phyloP scores from a whole-genome alignment of 2,888 invertebrate species.

The Leucophora obtusa region DNA sequence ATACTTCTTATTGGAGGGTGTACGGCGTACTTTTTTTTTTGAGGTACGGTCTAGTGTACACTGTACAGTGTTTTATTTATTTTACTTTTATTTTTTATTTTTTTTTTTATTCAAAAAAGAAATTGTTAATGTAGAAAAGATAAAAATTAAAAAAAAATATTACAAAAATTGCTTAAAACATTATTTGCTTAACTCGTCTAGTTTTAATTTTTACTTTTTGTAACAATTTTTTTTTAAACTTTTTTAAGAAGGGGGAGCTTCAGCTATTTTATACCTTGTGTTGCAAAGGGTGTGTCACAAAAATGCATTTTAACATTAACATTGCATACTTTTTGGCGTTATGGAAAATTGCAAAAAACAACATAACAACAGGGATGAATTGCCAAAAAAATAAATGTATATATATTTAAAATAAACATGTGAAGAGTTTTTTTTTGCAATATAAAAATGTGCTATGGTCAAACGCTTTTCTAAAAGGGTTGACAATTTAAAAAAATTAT shows the following conservation, averaged over 20 bases:
- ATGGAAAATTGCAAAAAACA: conserved; percentile 59
- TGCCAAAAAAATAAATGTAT: conserved; percentile 6
- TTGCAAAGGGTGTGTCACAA: conserved; percentile 50
- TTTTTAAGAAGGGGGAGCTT: conserved; percentile 1
- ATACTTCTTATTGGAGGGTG: no score
- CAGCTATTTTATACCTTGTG: background rate
- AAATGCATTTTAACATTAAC: conserved; percentile 61
- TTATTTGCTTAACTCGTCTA: conserved; percentile 58
- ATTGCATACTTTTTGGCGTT: conserved; percentile 65
- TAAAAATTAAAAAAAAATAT: conserved; percentile 20
- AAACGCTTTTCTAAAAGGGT: conserved; percentile 58
- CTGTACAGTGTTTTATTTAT: no score
- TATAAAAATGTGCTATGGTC: conserved; percentile 59
- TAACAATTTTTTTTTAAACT: conserved; percentile 27
- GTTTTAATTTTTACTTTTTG: conserved; percentile 24
- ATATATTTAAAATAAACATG: conserved; percentile 24
- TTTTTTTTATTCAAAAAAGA: background rate
- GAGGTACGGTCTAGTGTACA: no score
- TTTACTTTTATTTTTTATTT: conserved; percentile 21
- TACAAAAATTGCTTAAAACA: conserved; percentile 52
- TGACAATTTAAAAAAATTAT: conserved; percentile 38
- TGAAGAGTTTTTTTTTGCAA: background rate
- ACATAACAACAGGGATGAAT: conserved; percentile 36
- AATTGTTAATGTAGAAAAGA: conserved; percentile 17
- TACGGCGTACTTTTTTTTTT: no score